phyloP scores from a whole-genome alignment of 2,888 invertebrate species.

The Incurvaria masculella region DNA sequence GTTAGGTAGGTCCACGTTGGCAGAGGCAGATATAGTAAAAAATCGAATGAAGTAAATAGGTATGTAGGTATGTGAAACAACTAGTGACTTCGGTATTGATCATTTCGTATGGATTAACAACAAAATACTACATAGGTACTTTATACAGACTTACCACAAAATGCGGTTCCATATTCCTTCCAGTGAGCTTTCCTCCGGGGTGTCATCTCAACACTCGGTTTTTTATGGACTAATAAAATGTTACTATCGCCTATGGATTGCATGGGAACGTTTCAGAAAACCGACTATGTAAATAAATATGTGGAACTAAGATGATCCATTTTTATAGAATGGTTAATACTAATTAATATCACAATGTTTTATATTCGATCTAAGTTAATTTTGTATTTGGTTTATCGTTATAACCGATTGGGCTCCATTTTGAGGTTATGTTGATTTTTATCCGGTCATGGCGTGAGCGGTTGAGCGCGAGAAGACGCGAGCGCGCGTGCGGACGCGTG shows the following conservation, averaged over 20 bases:
- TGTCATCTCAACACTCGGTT: slow-evolving; percentile 35
- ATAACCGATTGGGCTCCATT: slow-evolving; percentile 56
- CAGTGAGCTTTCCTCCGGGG: slow-evolving; percentile 54
- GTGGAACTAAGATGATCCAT: slow-evolving; percentile 19
- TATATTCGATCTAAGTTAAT: slow-evolving; percentile 52
- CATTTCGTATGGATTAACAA: too few relatives aligned
- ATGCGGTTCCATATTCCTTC: slow-evolving; percentile 56
- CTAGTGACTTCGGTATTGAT: too few relatives aligned
- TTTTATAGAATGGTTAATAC: slow-evolving; percentile 16
- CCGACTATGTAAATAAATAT: slow-evolving; percentile 43
- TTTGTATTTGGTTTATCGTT: slow-evolving; percentile 45
- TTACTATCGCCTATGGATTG: slow-evolving; percentile 27
- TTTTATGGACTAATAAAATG: slow-evolving; percentile 23
- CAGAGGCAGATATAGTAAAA: too few relatives aligned
- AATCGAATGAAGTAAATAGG: too few relatives aligned
- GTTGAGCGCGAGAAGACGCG: slow-evolving; percentile 32
- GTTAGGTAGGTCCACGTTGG: too few relatives aligned
- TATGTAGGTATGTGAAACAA: too few relatives aligned
- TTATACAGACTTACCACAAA: slow-evolving; percentile 55
- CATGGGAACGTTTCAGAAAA: slow-evolving; percentile 43
- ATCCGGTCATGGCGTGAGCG: slow-evolving; percentile 49
- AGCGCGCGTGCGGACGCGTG: neutral
- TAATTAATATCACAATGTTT: slow-evolving; percentile 55
- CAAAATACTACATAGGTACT: too few relatives aligned
- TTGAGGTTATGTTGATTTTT: slow-evolving; percentile 54